Evolutionary conservation across 2,888 invertebrate species (phyloP), one percentile per base, ranked within the genome.

Genomic region (Eupithecia inturbata): DNA sequence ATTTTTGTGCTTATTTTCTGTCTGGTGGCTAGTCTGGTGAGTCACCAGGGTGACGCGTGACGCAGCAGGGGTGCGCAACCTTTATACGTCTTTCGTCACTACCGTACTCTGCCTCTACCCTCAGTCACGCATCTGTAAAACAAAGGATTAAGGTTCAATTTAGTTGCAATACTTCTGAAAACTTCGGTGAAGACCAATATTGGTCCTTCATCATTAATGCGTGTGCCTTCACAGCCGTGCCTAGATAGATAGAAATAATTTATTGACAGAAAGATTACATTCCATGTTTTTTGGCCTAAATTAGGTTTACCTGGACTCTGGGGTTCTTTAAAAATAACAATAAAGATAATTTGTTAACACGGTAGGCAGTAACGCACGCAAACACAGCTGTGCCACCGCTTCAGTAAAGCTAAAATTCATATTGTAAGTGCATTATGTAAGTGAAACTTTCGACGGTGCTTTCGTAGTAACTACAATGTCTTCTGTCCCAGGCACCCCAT

Each of bases 41-140:
- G 84, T 91, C 91, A 91, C 83, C 81, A 83, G 85, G 87, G 74
- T 74, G 75, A 74, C 70, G 86, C 63, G 85, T 88, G 88, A 84
- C 87, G 87, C 83, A 83, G 86, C 82, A 80, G 85, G 91, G 89
- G 89, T 87, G 88, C 82, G 75, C 36, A 39, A 73, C 71, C 71
- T 73, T 33, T 75, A 82, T 74, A 86, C 62, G 22, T 28, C 49
- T 53, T 62, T 72, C 60, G 49, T 26, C 49, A 69, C 68, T 69
- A 39, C 4, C 6, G 22, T 14, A 14, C 64, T 28, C 63, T 64
- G 19, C 31, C 64, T 28, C 63, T 64, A 9, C 31, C 28, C 62
- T 31, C 31, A 9, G 62, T 31, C 16, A 31, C 19, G 31, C 19
- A 60, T 31, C 57, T 57, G 57, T 57, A 31, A 62, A 62, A 19